A percentile compares a stretch with the other conserved stretches of the same genome.
These are phyloP conservation scores for Pycnonotus jocosus DNA, from an alignment of 2,113 vertebrate genomes.

Conservation along the genomic window DNA sequence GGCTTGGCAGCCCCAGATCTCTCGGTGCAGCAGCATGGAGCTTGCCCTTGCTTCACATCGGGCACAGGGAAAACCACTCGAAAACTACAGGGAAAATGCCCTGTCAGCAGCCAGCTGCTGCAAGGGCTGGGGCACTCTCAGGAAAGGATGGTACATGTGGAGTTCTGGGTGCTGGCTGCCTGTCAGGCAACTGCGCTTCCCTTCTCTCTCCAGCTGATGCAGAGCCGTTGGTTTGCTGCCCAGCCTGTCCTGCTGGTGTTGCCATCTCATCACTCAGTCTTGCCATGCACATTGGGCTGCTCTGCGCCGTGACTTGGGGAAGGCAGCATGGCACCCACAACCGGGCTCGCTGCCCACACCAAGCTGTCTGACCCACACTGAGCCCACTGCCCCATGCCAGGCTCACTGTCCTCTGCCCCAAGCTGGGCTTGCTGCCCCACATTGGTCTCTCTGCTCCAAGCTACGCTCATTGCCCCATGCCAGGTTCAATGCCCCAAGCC, in stretches of 20 bases:
- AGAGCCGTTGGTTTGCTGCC: background rate
- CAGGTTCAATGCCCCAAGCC: rapidly evolving
- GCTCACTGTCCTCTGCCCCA: background rate
- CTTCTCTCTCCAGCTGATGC: background rate
- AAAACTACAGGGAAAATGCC: background rate
- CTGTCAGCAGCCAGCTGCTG: background rate
- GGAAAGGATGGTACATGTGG: rapidly evolving
- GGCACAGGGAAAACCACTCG: background rate
- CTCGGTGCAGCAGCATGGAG: background rate
- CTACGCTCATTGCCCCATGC: background rate
- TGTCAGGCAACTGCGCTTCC: rapidly evolving
- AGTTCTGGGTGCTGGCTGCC: background rate
- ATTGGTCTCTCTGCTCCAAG: rapidly evolving
- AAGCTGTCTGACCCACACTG: rapidly evolving
- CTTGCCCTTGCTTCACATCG: background rate
- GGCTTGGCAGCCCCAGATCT: conserved; percentile 51
- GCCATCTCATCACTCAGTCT: rapidly evolving
- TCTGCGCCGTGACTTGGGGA: rapidly evolving
- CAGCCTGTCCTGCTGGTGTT: background rate
- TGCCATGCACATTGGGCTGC: rapidly evolving
- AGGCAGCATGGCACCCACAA: rapidly evolving
- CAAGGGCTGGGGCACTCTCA: background rate
- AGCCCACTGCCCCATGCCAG: rapidly evolving
- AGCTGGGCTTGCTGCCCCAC: background rate
- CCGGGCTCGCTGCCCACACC: rapidly evolving